Base-by-base conservation (phyloP, 2,888 invertebrate species). In the Mesorhabditis sp. region DNA sequence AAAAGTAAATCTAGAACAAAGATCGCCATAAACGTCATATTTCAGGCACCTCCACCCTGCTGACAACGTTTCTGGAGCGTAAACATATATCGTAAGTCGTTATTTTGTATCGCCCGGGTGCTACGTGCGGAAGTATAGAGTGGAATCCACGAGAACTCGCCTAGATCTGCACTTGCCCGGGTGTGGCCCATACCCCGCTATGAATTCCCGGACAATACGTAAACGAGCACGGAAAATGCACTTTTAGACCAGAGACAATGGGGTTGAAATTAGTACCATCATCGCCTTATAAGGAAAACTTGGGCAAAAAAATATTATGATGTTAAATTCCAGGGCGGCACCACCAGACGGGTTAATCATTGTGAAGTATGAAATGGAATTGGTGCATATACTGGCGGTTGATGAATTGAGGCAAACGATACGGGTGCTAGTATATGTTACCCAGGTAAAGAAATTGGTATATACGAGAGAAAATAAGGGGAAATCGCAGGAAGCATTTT, bases 381-480 rank as follows among this genome's bases (percentile, higher is more conserved):
- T 82, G 5, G 80, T 82, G 45, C 79, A 81, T 66, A 79, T 82
- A 42, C 71, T 81, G 61, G 68, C 71, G 10, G 70, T 82, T 4
- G 80, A 82, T 66, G 82, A 82, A 62, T 65, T 79, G 6, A 79
- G 76, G 45, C 80, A 81, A 66, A 79, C 74, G 45, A 80, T 82
- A 79, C 77, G 72, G 63, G 80, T 80, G 3, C 71, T 80, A 3
- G 78, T 82, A 3, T 80, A 81, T 64, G 76, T 80, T 62, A 75
- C 74, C 5, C 79, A 82, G 75, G 80, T 80, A 45, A 43, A 28
- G 28, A 28, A 28, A 28, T 28, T 28, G 28, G 28, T 28, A 28
- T 28, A 28, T 28, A 28, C 28, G 28, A 28, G 28, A 28, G 28
- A 28, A 28, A 28, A 28, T 28, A 28, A 2, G 28, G 28, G 28